Conservation (phyloP, 2,113 vertebrate genomes). For the Ictalurus punctatus region DNA sequence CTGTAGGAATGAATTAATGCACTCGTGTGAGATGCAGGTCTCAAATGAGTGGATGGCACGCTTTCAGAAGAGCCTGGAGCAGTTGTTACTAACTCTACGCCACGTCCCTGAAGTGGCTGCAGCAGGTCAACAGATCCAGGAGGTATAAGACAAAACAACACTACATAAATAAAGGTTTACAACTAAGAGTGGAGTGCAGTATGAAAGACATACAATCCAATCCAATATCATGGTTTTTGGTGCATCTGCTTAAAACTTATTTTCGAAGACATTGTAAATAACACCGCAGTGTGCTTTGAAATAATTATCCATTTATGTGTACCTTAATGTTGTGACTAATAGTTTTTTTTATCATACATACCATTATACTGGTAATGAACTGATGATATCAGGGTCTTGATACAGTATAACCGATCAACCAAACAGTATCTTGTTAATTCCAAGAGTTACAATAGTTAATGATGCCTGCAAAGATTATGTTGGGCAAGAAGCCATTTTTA, state of each 20-base stretch:
- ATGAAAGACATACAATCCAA: background rate
- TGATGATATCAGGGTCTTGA: background rate
- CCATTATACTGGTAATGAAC: background rate
- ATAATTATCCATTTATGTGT: background rate
- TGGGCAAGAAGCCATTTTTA: background rate
- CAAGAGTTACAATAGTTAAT: background rate
- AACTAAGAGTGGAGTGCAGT: background rate
- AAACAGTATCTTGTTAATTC: background rate
- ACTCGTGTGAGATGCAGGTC: conserved; percentile 67
- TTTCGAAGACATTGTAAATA: background rate
- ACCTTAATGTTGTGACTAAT: no score
- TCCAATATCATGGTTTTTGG: background rate
- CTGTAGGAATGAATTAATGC: conserved; percentile 74
- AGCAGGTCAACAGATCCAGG: conserved; percentile 57
- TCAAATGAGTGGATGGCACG: conserved; percentile 63
- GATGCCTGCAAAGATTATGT: background rate
- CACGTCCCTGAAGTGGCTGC: conserved; percentile 53
- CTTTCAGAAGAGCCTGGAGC: conserved; percentile 54
- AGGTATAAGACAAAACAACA: conserved; percentile 50
- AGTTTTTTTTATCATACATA: background rate
- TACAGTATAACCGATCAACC: background rate
- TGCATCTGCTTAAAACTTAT: background rate
- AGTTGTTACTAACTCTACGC: conserved; percentile 59
- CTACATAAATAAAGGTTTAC: background rate
- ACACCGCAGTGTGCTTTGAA: background rate